Evolutionary conservation across 2,797 vertebrate species (phyloP).

Genomic region (Acropternis orthonyx): DNA sequence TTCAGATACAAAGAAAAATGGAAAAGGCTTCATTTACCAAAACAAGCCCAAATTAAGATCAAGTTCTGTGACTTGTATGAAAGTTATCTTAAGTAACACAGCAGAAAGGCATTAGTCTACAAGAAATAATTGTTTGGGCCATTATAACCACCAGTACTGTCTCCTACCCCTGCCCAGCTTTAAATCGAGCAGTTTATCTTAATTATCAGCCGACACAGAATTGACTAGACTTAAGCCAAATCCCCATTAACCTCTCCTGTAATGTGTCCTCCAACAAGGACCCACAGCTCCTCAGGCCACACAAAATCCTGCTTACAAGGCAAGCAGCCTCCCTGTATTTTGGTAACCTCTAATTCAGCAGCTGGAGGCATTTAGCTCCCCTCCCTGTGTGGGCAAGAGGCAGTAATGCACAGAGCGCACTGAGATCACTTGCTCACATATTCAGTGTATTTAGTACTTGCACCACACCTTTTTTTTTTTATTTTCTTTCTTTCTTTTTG

Average conservation of each 20-base stretch:
- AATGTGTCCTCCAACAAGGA: neutral
- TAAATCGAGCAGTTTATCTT: slow-evolving; percentile 65
- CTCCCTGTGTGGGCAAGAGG: neutral
- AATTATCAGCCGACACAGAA: slow-evolving; percentile 55
- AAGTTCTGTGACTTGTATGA: neutral
- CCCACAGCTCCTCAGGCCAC: neutral
- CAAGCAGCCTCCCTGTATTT: neutral
- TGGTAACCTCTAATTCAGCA: slow-evolving; percentile 61
- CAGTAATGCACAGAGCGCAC: neutral
- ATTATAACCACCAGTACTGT: slow-evolving; percentile 22
- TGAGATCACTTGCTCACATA: neutral
- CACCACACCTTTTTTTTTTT: neutral
- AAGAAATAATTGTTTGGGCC: slow-evolving; percentile 58
- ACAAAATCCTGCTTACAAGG: neutral
- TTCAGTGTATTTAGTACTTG: neutral
- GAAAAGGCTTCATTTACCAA: neutral
- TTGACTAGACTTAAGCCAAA: slow-evolving; percentile 47
- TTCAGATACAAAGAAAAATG: neutral
- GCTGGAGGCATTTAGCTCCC: slow-evolving; percentile 2
- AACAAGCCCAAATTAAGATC: neutral
- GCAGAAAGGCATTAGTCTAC: slow-evolving; percentile 36
- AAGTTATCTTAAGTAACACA: slow-evolving; percentile 1
- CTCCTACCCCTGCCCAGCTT: neutral
- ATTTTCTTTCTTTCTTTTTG: neutral
- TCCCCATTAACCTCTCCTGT: slow-evolving; percentile 43